Evolutionary conservation across 1,140 invertebrate species (phyloP).

Genomic region (Cardiocondyla obscurior): DNA sequence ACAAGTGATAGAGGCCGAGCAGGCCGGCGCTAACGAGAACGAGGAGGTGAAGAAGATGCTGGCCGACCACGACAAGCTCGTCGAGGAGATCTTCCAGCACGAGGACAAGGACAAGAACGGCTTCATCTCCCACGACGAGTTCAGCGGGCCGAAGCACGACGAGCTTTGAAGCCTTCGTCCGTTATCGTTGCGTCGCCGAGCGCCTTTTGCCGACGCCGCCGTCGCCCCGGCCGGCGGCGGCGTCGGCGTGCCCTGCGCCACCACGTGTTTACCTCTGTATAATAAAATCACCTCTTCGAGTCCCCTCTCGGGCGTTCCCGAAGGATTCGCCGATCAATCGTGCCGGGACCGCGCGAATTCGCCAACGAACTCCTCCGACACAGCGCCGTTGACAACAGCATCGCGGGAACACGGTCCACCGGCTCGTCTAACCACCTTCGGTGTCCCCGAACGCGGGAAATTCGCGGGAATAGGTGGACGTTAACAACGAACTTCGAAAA

Average conservation of each 20-base stretch:
- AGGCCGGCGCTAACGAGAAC: constrained; percentile 85
- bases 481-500: constrained; percentile 24
- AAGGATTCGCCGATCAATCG: constrained; percentile 45
- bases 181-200: constrained; percentile 61
- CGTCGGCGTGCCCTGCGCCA: constrained; percentile 52
- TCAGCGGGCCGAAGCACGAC: constrained; percentile 98
- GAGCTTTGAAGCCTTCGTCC: constrained; percentile 89
- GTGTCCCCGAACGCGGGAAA: constrained; percentile 1
- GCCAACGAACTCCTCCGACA: constrained; percentile 7
- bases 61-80: constrained; percentile 95
- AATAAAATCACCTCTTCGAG: constrained; percentile 59
- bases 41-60: constrained; percentile 94
- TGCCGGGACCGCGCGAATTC: constrained; percentile 2
- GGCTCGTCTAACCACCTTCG: background rate
- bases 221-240: constrained; percentile 19
- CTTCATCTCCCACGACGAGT: constrained; percentile 97
- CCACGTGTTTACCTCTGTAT: constrained; percentile 67
- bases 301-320: constrained; percentile 48
- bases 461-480: constrained; percentile 12
- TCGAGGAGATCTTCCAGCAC: constrained; percentile 98
- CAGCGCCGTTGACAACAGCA: background rate
- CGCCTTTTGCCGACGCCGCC: constrained; percentile 39
- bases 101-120: constrained; percentile 98
- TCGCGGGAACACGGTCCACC: background rate
- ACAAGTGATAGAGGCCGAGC: constrained; percentile 92